Evolutionary conservation across 2,113 vertebrate species (phyloP).

Genomic region (Irena cyanogastra): DNA sequence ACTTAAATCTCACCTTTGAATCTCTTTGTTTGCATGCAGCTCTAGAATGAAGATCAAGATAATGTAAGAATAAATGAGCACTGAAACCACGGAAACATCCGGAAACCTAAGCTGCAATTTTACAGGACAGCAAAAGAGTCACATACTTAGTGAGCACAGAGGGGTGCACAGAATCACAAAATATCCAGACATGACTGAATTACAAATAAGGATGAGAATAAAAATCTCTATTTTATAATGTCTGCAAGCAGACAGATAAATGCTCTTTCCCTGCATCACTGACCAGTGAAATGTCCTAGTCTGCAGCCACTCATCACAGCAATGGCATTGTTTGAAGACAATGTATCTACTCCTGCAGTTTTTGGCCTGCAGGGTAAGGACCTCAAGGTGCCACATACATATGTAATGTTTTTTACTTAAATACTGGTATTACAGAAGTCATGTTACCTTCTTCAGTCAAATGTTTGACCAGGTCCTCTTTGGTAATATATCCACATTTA

Average conservation of each 20-base stretch:
- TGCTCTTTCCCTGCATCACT: not conserved
- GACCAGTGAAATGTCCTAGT: not conserved
- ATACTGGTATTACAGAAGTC: not conserved
- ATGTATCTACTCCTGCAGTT: not conserved
- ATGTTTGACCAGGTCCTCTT: constrained; percentile 81
- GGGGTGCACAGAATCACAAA: not conserved
- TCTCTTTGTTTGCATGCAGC: not conserved
- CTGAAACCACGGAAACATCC: not conserved
- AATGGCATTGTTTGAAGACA: not conserved
- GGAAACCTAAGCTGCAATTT: not conserved
- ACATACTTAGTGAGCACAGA: not conserved
- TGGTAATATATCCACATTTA: constrained; percentile 82
- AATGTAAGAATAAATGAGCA: not conserved
- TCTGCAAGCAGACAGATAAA: not conserved
- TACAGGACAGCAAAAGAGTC: not conserved
- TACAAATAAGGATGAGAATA: not conserved
- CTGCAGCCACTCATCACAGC: not conserved
- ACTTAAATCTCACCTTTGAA: not conserved
- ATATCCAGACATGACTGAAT: not conserved
- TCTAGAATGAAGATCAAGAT: constrained; percentile 24
- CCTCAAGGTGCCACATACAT: not conserved
- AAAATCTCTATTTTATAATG: not conserved
- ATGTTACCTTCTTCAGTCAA: constrained; percentile 88
- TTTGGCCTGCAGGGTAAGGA: not conserved
- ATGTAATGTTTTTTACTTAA: not conserved